Percentiles rank a stretch among this genome's conserved stretches.
Conservation (phyloP, 1,140 invertebrate genomes). For the Atta colombica region DNA sequence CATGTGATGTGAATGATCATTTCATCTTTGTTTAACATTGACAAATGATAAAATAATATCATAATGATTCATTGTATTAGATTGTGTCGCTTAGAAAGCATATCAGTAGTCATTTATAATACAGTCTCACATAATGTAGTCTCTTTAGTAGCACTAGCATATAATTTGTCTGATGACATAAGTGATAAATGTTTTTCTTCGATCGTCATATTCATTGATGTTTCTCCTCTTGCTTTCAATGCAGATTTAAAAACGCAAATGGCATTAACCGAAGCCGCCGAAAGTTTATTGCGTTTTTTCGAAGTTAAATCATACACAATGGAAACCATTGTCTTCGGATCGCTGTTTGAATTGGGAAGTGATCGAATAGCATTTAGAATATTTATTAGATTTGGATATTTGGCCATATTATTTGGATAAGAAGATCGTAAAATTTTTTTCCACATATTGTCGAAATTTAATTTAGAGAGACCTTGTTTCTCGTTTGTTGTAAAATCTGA, state of each 20-base stretch:
- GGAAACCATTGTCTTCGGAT: slow-evolving; percentile 8
- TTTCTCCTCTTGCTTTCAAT: not conserved
- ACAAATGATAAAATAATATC: too few species aligned
- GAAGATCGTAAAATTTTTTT: not conserved
- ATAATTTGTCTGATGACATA: too few species aligned
- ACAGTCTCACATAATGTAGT: too few species aligned
- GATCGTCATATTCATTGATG: not conserved
- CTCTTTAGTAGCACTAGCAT: too few species aligned
- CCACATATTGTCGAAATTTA: slow-evolving; percentile 14
- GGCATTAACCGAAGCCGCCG: not conserved
- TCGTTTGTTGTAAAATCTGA: not conserved
- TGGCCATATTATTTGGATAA: not conserved
- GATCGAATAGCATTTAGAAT: not conserved
- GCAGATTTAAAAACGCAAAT: not conserved
- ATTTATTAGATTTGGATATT: not conserved
- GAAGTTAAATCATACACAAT: not conserved
- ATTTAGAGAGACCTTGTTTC: not conserved
- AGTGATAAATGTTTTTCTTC: too few species aligned
- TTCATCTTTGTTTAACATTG: too few species aligned
- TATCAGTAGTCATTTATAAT: too few species aligned
- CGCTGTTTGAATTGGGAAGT: slow-evolving; percentile 9
- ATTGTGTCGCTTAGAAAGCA: too few species aligned
- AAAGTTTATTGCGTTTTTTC: slow-evolving; percentile 6
- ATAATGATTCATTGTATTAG: too few species aligned
- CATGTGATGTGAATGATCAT: too few species aligned